A percentile compares a stretch with the other conserved stretches of the same genome.
phyloP scores from a whole-genome alignment of 2,113 vertebrate species.

The Gorsachius goisagi region DNA sequence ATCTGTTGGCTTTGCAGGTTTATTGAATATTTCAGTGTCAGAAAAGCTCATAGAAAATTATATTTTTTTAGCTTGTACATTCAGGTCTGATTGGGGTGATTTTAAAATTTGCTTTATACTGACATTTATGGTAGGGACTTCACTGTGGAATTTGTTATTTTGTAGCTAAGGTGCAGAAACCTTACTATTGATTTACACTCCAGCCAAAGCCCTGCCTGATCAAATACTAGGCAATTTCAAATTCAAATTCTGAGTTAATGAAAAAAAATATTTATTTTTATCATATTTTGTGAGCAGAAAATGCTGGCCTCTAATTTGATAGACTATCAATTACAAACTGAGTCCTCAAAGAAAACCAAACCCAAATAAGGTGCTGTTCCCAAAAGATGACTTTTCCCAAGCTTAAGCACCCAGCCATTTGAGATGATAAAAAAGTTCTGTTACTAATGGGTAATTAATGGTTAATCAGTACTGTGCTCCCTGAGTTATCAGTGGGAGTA shows the following conservation, averaged over 20 bases:
- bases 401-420: neutral
- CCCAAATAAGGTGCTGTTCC: neutral
- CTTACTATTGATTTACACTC: neutral
- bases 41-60: neutral
- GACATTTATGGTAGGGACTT: neutral
- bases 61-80: neutral
- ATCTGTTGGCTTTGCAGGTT: accelerated
- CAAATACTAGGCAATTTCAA: neutral
- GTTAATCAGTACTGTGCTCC: neutral
- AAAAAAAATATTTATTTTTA: neutral
- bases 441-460: neutral
- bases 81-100: neutral
- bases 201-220: neutral
- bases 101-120: neutral
- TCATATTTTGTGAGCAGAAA: neutral
- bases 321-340: neutral
- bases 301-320: neutral
- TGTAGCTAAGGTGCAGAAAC: neutral
- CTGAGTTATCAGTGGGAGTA: neutral
- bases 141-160: neutral
- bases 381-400: neutral
- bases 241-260: neutral
- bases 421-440: neutral
- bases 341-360: neutral
- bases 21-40: neutral